A percentile compares a stretch with the other conserved stretches of the same genome.
Evolutionary conservation across 2,113 vertebrate genomes (phyloP).

Genomic region (Pungitius pungitius): DNA sequence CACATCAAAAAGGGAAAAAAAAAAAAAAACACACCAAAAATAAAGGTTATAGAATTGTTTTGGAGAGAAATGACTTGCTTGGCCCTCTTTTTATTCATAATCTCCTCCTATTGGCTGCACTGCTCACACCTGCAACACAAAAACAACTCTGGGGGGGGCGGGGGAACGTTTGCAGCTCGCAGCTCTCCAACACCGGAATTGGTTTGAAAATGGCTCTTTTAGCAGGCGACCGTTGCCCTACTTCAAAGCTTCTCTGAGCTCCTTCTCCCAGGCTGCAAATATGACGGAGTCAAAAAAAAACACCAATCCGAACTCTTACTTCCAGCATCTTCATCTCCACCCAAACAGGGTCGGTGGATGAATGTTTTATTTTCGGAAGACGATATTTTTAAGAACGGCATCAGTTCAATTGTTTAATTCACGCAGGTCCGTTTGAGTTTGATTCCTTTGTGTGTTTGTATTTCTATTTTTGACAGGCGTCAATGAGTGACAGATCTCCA

Average conservation of each 20-base stretch:
- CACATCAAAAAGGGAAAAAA: neutral
- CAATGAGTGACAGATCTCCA: neutral
- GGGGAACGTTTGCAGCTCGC: neutral
- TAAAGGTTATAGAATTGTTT: too few species aligned
- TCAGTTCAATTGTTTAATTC: neutral
- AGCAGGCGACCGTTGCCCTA: neutral
- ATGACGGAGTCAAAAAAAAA: neutral
- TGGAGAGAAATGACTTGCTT: too few species aligned
- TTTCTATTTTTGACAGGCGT: neutral
- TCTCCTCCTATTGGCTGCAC: neutral
- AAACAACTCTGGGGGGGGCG: neutral
- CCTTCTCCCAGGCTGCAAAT: neutral
- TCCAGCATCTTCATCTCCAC: neutral
- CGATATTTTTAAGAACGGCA: neutral
- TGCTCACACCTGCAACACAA: neutral
- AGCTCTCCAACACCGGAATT: neutral
- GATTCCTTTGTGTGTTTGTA: neutral
- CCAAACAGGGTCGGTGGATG: neutral
- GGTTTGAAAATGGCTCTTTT: conserved; percentile 4
- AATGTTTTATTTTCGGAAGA: neutral
- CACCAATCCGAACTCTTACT: neutral
- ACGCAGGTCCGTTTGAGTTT: neutral
- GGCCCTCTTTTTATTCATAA: neutral
- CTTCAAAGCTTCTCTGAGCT: neutral
- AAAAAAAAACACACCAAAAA: too few species aligned